Conservation (phyloP, 1,140 invertebrate species). For the Atta cephalotes region DNA sequence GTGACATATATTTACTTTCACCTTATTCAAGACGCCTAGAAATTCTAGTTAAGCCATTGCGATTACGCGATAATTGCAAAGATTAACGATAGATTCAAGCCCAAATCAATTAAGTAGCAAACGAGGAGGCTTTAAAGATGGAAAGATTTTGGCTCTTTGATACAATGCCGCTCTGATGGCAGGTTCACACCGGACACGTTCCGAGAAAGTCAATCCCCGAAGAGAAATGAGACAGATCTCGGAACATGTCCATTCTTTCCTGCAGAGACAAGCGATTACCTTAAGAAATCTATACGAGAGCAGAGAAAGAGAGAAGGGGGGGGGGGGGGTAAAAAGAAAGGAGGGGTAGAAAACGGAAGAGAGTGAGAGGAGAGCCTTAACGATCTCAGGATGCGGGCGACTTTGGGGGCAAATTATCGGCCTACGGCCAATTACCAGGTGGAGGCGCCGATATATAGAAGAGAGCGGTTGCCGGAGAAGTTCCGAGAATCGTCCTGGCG, state of each 20-base stretch:
- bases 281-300: slow-evolving; percentile 52
- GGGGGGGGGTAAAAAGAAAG: background rate
- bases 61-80: background rate
- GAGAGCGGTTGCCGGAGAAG: slow-evolving; percentile 71
- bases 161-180: slow-evolving; percentile 33
- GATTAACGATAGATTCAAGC: background rate
- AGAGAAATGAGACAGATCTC: slow-evolving; percentile 41
- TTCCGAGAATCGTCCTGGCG: slow-evolving; percentile 82
- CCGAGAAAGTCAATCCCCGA: slow-evolving; percentile 49
- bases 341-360: slow-evolving; percentile 14
- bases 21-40: background rate
- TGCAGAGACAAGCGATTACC: background rate
- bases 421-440: slow-evolving; percentile 81
- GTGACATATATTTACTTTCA: slow-evolving; percentile 15
- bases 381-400: slow-evolving; percentile 76
- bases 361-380: slow-evolving; percentile 72
- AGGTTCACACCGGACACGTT: slow-evolving; percentile 52
- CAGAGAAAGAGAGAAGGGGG: background rate
- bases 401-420: slow-evolving; percentile 82
- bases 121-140: background rate
- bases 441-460: slow-evolving; percentile 74
- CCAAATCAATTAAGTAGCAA: slow-evolving; percentile 43
- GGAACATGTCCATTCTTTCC: slow-evolving; percentile 26
- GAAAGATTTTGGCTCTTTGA: slow-evolving; percentile 16
- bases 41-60: slow-evolving; percentile 20